These are phyloP conservation scores for Epizoanthus stellaris DNA, from an alignment of 92 coral and sea anemone genomes.

Conservation along the genomic window DNA sequence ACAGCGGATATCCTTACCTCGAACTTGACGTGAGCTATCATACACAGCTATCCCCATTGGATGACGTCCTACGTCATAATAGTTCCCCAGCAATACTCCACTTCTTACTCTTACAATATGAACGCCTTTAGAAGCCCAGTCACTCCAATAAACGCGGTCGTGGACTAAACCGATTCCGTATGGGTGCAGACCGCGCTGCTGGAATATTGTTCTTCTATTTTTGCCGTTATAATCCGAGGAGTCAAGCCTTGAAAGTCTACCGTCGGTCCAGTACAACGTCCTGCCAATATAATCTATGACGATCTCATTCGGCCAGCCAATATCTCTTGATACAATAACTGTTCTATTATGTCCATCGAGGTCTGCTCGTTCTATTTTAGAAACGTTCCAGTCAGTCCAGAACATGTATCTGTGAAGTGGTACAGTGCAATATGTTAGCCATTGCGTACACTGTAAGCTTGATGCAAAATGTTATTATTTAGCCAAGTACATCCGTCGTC, in stretches of 20 bases:
- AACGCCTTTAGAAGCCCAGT: slow-evolving; percentile 28
- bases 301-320: slow-evolving; percentile 34
- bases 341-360: slow-evolving; percentile 34
- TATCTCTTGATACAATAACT: slow-evolving; percentile 5
- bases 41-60: slow-evolving; percentile 22
- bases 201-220: slow-evolving; percentile 16
- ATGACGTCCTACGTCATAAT: neutral
- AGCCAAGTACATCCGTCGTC: too few species aligned
- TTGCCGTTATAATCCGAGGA: slow-evolving; percentile 21
- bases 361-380: slow-evolving; percentile 37
- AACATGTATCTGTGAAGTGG: slow-evolving; percentile 22
- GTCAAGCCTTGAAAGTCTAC: slow-evolving; percentile 15
- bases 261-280: slow-evolving; percentile 25
- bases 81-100: neutral
- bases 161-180: slow-evolving; percentile 22
- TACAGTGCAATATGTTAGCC: too few species aligned
- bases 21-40: slow-evolving; percentile 10
- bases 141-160: slow-evolving; percentile 26
- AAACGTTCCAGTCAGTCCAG: slow-evolving; percentile 42
- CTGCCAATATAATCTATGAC: slow-evolving; percentile 4
- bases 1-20: neutral
- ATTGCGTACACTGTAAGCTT: too few species aligned
- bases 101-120: slow-evolving; percentile 1
- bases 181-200: slow-evolving; percentile 6
- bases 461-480: too few species aligned